A percentile compares a stretch with the other conserved stretches of the same genome.
Conservation (phyloP, 2,888 invertebrate genomes). For the Polymixis flavicincta region DNA sequence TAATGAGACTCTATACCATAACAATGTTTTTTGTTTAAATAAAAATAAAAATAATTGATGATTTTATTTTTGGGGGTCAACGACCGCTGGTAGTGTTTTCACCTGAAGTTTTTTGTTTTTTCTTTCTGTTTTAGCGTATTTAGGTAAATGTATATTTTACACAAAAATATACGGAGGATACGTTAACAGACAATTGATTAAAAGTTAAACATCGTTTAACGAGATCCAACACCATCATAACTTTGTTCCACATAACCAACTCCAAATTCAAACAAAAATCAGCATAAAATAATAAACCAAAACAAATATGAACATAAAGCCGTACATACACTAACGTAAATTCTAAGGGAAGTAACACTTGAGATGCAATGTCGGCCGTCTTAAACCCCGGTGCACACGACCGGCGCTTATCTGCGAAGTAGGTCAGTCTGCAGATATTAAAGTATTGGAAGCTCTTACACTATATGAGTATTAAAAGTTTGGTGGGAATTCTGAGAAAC, state of each 20-base stretch:
- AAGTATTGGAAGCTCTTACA: constrained; percentile 67
- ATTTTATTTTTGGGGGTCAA: too few relatives aligned
- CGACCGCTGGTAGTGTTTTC: too few relatives aligned
- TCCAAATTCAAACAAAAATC: background rate
- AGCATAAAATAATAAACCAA: constrained; percentile 39
- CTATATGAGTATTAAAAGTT: constrained; percentile 59
- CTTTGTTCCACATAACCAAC: background rate
- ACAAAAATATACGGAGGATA: too few relatives aligned
- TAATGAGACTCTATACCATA: too few relatives aligned
- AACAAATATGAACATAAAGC: constrained; percentile 56
- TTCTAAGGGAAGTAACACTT: constrained; percentile 56
- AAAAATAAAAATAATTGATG: too few relatives aligned
- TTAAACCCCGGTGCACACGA: constrained; percentile 58
- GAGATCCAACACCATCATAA: background rate
- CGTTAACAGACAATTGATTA: too few relatives aligned
- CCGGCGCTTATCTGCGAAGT: constrained; percentile 66
- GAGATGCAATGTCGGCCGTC: constrained; percentile 58
- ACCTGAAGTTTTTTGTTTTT: too few relatives aligned
- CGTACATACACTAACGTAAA: constrained; percentile 45
- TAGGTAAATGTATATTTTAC: too few relatives aligned
- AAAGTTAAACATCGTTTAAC: too few relatives aligned
- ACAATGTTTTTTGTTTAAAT: too few relatives aligned
- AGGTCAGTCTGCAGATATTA: constrained; percentile 76
- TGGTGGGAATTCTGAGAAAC: constrained; percentile 20
- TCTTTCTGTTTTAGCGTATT: too few relatives aligned